Base-by-base conservation (phyloP, 2,797 vertebrate genomes). In the Parauchenoglanis punctatus region DNA sequence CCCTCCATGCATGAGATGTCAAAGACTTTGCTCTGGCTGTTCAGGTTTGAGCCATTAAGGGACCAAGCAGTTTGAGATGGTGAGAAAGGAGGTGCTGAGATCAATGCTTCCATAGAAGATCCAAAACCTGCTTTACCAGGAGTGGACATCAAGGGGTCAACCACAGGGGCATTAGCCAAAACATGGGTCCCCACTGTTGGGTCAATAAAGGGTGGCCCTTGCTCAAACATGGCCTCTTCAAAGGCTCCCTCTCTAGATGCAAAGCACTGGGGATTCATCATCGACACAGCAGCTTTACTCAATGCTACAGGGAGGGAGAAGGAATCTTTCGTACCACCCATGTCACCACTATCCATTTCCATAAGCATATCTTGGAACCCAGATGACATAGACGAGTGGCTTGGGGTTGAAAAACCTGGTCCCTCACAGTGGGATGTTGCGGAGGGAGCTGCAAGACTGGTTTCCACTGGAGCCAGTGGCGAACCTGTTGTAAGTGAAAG, bases 51-150 rank as follows among this genome's bases (percentile, higher is more conserved):
- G 86, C 93, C 87, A 20, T 93, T 94, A 8, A 93, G 88, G n/a
- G 93, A 87, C 94, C 94, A 96, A 0, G 93, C 93, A 18, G 90
- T 89, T 82, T 95, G 94, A 13, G 96, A 94, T 0, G 94, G 94
- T 0, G 94, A 94, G 23, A 95, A 92, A 18, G 95, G 95, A 0
- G 94, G 94, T 0, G 95, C 95, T 0, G 95, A 94, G 54, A 95
- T 94, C 17, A 90, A n/a, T 1, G 86, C 86, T 72, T 92, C 89
- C 88, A 89, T 90, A 7, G 89, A 89, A 67, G 87, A 85, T 13
- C 89, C 82, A 81, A 90, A 88, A 28, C 75, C 25, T 54, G 84
- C 15, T 65, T 49, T 89, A 73, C 77, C 85, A 59, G 90, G 89
- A 40, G 90, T 94, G 18, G 81, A 94, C 88, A 75, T 92, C 91